Conservation (phyloP, 1,140 invertebrate genomes). For the Whitmania pigra region DNA sequence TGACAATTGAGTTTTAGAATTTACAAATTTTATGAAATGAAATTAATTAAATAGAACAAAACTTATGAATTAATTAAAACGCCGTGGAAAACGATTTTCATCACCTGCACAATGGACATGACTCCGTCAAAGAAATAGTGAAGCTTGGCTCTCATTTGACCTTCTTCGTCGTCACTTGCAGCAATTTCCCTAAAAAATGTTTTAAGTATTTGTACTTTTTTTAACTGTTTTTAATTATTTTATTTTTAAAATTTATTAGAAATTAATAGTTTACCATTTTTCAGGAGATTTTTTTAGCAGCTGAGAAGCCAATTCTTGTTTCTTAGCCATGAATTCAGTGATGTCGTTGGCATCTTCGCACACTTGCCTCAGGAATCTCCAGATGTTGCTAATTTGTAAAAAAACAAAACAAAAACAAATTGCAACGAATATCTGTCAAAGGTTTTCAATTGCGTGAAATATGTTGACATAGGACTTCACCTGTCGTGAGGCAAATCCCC, state of each 20-base stretch:
- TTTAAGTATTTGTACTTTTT: not conserved
- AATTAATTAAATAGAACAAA: not conserved
- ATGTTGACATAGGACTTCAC: conserved; percentile 14
- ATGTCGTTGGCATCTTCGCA: conserved; percentile 33
- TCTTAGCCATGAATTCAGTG: conserved; percentile 31
- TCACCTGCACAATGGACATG: conserved; percentile 38
- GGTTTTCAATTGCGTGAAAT: not conserved
- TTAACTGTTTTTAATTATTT: not conserved
- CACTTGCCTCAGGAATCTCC: conserved; percentile 35
- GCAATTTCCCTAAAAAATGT: conserved; percentile 32
- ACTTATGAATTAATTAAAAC: not conserved
- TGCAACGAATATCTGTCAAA: not conserved
- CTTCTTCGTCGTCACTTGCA: conserved; percentile 30
- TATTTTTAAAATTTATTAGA: not conserved
- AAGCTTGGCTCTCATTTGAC: conserved; percentile 32
- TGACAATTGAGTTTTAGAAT: conserved; percentile 1
- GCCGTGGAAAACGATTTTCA: not conserved
- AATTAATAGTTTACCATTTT: not conserved
- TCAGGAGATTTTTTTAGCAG: conserved; percentile 34
- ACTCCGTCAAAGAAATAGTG: conserved; percentile 39
- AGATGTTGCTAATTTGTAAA: conserved; percentile 30
- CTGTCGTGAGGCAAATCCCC: conserved; percentile 25
- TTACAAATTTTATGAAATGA: no score
- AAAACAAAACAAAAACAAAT: no score
- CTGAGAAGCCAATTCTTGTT: conserved; percentile 31